These are phyloP conservation scores for Seriola quinqueradiata DNA, from an alignment of 2,113 vertebrate genomes.

Conservation along the genomic window DNA sequence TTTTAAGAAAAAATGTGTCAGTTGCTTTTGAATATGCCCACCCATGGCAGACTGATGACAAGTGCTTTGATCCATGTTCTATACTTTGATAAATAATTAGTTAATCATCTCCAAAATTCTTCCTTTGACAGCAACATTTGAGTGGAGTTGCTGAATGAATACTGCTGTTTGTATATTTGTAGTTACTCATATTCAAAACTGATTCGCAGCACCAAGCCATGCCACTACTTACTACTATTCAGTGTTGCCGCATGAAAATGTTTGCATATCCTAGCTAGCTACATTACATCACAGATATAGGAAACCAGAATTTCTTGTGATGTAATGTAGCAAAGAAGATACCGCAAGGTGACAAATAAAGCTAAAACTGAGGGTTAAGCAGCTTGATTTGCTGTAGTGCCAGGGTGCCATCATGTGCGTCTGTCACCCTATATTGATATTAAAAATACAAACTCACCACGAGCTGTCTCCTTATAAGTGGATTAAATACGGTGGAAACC, in stretches of 20 bases:
- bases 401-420: background rate
- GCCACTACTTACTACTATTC: background rate
- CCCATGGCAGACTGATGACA: slow-evolving; percentile 2
- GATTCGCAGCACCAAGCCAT: background rate
- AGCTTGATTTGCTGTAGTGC: slow-evolving; percentile 14
- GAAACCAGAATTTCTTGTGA: background rate
- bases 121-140: background rate
- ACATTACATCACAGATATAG: background rate
- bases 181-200: background rate
- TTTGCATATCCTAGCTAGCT: background rate
- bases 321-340: background rate
- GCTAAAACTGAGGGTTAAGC: background rate
- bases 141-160: slow-evolving; percentile 4
- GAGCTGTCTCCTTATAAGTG: background rate
- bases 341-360: background rate
- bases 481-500: slow-evolving; percentile 11
- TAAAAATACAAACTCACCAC: background rate
- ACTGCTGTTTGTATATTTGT: background rate
- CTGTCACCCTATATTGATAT: slow-evolving; percentile 4
- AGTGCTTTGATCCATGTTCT: slow-evolving; percentile 45
- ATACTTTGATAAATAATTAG: slow-evolving; percentile 35
- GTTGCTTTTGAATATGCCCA: slow-evolving; percentile 21
- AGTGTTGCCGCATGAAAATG: background rate
- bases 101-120: slow-evolving; percentile 15
- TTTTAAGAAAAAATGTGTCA: slow-evolving; percentile 3